Evolutionary conservation across 2,888 invertebrate genomes (phyloP).

Genomic region (Epinotia brunnichana): DNA sequence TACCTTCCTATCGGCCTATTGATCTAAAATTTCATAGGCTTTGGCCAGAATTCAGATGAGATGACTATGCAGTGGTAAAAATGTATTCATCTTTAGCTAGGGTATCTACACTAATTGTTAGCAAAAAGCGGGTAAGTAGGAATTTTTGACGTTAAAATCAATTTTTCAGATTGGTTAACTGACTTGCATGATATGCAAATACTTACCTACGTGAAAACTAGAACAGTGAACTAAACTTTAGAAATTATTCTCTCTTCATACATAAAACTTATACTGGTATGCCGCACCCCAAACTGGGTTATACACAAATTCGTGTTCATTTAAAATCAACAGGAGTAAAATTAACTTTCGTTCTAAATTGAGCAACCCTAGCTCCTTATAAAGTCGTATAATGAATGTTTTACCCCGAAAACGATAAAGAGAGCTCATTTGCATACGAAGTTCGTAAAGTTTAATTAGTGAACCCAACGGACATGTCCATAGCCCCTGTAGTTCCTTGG

Average conservation of each 20-base stretch:
- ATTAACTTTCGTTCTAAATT: constrained; percentile 54
- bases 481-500: constrained; percentile 19
- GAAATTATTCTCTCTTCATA: background rate
- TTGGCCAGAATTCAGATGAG: too few species aligned
- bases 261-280: background rate
- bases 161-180: background rate
- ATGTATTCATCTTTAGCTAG: too few species aligned
- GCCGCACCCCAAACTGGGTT: background rate
- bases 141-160: too few species aligned
- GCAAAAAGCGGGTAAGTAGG: too few species aligned
- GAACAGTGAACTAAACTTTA: background rate
- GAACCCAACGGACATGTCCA: constrained; percentile 56
- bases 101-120: too few species aligned
- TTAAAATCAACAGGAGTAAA: constrained; percentile 46
- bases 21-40: too few species aligned
- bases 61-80: too few species aligned
- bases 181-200: background rate
- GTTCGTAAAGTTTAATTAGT: constrained; percentile 70
- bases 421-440: constrained; percentile 66
- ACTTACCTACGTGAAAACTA: background rate
- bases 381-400: constrained; percentile 66
- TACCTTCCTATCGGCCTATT: too few species aligned
- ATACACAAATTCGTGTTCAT: constrained; percentile 7
- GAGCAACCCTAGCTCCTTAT: constrained; percentile 58
- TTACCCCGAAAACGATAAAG: constrained; percentile 70